These are phyloP conservation scores for Megalurothrips usitatus DNA, from an alignment of 2,888 invertebrate genomes.

Conservation along the genomic window DNA sequence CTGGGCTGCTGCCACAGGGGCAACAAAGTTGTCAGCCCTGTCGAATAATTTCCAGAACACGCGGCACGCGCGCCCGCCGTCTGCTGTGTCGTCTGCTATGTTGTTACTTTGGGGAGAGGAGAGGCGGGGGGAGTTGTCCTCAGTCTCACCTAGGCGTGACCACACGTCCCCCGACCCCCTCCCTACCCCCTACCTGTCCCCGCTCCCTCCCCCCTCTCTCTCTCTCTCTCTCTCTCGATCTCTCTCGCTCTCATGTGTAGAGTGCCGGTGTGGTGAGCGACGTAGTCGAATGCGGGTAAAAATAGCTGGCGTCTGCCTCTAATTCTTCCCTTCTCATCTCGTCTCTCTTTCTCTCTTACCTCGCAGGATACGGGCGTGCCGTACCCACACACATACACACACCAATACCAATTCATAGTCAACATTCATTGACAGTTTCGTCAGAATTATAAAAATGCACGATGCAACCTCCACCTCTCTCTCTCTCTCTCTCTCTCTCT, in stretches of 20 bases:
- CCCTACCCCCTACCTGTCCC: background rate
- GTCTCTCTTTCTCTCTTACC: background rate
- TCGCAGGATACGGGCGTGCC: too few species aligned
- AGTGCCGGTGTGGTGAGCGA: too few species aligned
- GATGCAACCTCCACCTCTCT: too few species aligned
- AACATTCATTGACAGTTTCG: too few species aligned
- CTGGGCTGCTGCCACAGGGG: background rate
- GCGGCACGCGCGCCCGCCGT: background rate
- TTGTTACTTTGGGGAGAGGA: background rate
- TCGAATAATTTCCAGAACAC: slow-evolving; percentile 1
- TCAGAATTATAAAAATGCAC: too few species aligned
- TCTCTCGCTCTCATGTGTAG: background rate
- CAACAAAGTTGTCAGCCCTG: background rate
- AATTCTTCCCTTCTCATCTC: background rate
- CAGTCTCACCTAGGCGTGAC: slow-evolving; percentile 12
- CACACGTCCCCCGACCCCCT: background rate
- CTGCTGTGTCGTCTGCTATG: too few species aligned
- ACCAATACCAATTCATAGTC: too few species aligned
- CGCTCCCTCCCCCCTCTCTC: background rate
- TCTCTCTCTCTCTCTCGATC: background rate
- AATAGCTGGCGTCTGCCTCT: too few species aligned
- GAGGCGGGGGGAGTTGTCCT: background rate
- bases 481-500: too few species aligned
- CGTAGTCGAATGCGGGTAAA: too few species aligned
- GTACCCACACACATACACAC: too few species aligned